Base-by-base conservation (phyloP, 2,888 invertebrate genomes). In the Lucinisca nassula region DNA sequence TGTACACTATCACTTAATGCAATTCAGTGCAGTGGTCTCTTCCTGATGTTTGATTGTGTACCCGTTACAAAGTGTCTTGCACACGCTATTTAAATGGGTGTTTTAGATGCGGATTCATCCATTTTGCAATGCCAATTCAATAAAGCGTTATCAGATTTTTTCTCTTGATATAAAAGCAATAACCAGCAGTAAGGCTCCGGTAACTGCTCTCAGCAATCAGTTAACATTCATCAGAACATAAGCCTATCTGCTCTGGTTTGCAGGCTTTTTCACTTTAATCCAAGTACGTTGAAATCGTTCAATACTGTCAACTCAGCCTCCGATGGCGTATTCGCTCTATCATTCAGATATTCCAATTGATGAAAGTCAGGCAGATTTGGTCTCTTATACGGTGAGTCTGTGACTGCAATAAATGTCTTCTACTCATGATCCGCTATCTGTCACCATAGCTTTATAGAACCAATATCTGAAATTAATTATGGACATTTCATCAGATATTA, bases 401-500 rank as follows among this genome's bases (percentile, higher is more conserved):
- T 35, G 35, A 35, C 32, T 1, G 35, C 67, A 67, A 30, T 35
- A 30, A 67, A 61, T 17, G 67, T 67, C 67, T 35, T 67, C 24
- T 12, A 35, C 35, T 67, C 67, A 32, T 67, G 67, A 67, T 67
- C 32, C 35, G 67, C 35, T 67, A 17, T 32, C 35, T 67, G 67
- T 67, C 67, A 67, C 17, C 17, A 35, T 12, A 17, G 35, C 17
- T 67, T 67, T 67, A 67, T 24, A 35, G 30, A 30, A 35, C 67
- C 67, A 67, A 67, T 67, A 67, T 67, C 67, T 67, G 67, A 35
- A 67, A 67, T 67, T 35, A 67, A 35, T 35, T 67, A 67, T n/a
- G 35, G 12, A 32, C 35, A 67, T 24, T 67, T 67, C 67, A 67
- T 67, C 67, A 67, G 67, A 67, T 32, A 67, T 32, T 67, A 35